Evolutionary conservation across 2,113 vertebrate genomes (phyloP).

Genomic region (Aleadryas rufinucha): DNA sequence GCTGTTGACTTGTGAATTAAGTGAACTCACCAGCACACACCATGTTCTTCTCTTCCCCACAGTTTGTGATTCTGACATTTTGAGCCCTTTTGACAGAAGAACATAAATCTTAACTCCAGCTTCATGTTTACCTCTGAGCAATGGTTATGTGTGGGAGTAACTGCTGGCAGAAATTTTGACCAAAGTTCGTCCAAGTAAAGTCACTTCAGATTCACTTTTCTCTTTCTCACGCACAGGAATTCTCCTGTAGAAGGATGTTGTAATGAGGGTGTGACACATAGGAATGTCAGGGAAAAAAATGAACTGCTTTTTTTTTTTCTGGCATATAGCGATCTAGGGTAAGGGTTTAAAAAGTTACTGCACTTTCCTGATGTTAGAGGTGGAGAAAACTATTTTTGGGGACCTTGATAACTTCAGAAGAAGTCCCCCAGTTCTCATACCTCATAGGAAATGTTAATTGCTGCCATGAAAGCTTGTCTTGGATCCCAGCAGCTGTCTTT

Average conservation of each 20-base stretch:
- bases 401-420: not conserved
- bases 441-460: not conserved
- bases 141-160: not conserved
- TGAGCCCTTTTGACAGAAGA: slow-evolving; percentile 10
- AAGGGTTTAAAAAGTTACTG: not conserved
- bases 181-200: not conserved
- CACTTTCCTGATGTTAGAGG: not conserved
- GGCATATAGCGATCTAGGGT: not conserved
- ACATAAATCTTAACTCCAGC: not conserved
- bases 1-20: not conserved
- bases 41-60: not conserved
- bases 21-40: not conserved
- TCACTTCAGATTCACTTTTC: slow-evolving; percentile 6
- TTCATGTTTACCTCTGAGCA: not conserved
- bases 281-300: slow-evolving; percentile 17
- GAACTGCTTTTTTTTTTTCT: not conserved
- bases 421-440: not conserved
- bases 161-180: slow-evolving; percentile 17
- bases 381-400: not conserved
- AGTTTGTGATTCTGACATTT: not conserved
- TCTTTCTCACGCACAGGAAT: slow-evolving; percentile 34
- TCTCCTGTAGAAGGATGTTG: not conserved
- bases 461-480: not conserved
- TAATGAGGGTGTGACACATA: slow-evolving; percentile 42
- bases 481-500: not conserved